Percentiles rank a stretch among this genome's conserved stretches.
Conservation (phyloP, 2,888 invertebrate genomes). For the Chalcosyrphus nemorum region DNA sequence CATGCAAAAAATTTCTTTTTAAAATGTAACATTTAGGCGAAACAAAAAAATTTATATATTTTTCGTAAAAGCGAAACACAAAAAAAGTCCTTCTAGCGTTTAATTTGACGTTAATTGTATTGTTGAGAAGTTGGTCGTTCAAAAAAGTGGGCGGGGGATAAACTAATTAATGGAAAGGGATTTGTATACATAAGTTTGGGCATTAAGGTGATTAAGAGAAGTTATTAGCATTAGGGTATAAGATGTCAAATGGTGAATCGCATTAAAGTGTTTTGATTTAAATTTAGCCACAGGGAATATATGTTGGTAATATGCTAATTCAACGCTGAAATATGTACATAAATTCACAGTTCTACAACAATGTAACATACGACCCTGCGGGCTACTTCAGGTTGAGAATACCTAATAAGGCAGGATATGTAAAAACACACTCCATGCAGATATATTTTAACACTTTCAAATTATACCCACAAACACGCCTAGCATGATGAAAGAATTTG, state of each 20-base stretch:
- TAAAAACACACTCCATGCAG: neutral
- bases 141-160: neutral
- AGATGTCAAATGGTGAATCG: neutral
- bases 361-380: neutral
- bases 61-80: neutral
- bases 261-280: neutral
- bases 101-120: constrained; percentile 38
- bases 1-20: neutral
- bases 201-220: neutral
- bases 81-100: neutral
- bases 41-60: neutral
- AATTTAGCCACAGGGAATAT: neutral
- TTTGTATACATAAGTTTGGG: no score
- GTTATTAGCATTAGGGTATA: no score
- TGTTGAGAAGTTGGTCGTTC: neutral
- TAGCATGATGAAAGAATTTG: neutral
- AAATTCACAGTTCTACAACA: neutral
- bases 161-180: no score
- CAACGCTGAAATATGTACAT: neutral
- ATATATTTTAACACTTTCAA: neutral
- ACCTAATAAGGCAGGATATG: neutral
- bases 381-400: neutral
- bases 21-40: neutral
- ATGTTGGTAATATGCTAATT: neutral
- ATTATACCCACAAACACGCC: neutral